Evolutionary conservation across 2,113 vertebrate species (phyloP).

Genomic region (Notiomystis cincta): DNA sequence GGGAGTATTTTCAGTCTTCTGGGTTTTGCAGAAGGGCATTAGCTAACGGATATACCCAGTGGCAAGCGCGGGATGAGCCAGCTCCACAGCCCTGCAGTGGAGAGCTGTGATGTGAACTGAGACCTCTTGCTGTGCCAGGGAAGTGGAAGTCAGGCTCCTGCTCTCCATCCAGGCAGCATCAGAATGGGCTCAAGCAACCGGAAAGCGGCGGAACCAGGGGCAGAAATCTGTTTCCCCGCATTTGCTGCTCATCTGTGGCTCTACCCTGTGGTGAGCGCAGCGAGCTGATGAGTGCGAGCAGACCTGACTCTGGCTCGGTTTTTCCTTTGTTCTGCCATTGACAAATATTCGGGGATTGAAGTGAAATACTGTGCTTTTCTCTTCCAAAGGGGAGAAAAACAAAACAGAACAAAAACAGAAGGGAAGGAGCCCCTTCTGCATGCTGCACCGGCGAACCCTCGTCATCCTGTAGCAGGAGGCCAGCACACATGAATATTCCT

Average conservation of each 20-base stretch:
- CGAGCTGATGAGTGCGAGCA: not conserved
- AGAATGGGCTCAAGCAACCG: not conserved
- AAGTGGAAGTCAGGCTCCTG: rapidly evolving
- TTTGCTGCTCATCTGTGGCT: not conserved
- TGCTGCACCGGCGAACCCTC: not conserved
- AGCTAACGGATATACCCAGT: not conserved
- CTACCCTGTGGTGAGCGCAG: not conserved
- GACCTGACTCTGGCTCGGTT: not conserved
- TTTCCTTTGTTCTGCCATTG: conserved; percentile 8
- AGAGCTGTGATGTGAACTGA: not conserved
- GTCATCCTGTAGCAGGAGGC: conserved; percentile 54
- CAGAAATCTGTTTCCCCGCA: not conserved
- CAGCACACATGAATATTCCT: conserved; percentile 58
- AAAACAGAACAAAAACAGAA: not conserved
- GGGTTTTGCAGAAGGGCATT: not conserved
- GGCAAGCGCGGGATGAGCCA: not conserved
- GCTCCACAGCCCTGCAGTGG: rapidly evolving
- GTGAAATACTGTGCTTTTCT: not conserved
- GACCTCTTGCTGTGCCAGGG: not conserved
- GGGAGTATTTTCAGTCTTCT: not conserved
- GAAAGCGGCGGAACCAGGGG: not conserved
- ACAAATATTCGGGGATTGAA: not conserved
- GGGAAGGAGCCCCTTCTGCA: not conserved
- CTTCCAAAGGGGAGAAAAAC: not conserved
- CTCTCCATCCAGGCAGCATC: not conserved